Percentiles rank a stretch among this genome's conserved stretches.
Conservation (phyloP, 2,113 vertebrate genomes). For the Zingel zingel region DNA sequence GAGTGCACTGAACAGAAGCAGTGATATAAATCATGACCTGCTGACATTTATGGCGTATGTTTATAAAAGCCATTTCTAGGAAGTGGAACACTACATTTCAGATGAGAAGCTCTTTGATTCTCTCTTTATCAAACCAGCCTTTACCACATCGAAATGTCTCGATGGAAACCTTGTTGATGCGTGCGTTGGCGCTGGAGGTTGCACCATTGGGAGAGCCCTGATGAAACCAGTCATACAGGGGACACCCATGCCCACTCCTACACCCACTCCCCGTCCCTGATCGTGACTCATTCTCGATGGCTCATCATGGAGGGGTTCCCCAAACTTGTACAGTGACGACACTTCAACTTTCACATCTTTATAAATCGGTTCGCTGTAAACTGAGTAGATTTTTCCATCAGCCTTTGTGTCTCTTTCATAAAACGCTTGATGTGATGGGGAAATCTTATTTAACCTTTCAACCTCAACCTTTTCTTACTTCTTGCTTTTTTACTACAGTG, state of each 20-base stretch:
- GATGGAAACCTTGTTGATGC: slow-evolving; percentile 69
- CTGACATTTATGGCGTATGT: slow-evolving; percentile 73
- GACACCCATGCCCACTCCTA: slow-evolving; percentile 75
- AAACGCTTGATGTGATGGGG: slow-evolving; percentile 39
- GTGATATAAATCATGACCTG: slow-evolving; percentile 63
- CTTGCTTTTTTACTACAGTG: background rate
- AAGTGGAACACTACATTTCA: slow-evolving; percentile 67
- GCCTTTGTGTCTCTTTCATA: slow-evolving; percentile 5
- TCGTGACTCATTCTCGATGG: slow-evolving; percentile 68
- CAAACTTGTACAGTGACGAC: slow-evolving; percentile 48
- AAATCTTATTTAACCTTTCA: slow-evolving; percentile 62
- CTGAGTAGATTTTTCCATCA: slow-evolving; percentile 70
- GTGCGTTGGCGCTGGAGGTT: slow-evolving; percentile 61
- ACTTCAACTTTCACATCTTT: slow-evolving; percentile 62
- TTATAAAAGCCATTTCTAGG: slow-evolving; percentile 67
- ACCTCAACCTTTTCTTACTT: slow-evolving; percentile 39
- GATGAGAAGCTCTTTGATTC: slow-evolving; percentile 49
- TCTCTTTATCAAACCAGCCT: slow-evolving; percentile 46
- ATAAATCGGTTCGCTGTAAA: slow-evolving; percentile 25
- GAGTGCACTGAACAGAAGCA: slow-evolving; percentile 21
- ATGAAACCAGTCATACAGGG: slow-evolving; percentile 79
- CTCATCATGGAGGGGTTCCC: slow-evolving; percentile 69
- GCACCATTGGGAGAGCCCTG: slow-evolving; percentile 79
- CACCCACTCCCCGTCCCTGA: slow-evolving; percentile 54
- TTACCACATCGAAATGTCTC: slow-evolving; percentile 57